These are phyloP conservation scores for Pogona vitticeps DNA, from an alignment of 2,113 vertebrate species.

Conservation along the genomic window DNA sequence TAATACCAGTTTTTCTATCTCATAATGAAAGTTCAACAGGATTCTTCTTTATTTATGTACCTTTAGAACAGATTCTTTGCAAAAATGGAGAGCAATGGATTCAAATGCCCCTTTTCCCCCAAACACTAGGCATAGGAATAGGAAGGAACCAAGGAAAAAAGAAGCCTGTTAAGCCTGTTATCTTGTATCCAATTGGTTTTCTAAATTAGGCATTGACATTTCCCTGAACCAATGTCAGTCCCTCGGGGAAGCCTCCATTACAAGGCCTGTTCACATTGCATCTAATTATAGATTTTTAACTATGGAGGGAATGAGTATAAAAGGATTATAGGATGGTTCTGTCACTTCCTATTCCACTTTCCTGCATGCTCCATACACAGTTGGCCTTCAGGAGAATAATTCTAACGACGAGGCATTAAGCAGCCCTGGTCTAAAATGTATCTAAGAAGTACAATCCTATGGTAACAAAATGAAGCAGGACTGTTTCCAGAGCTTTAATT, in stretches of 20 bases:
- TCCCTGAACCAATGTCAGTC: slow-evolving; percentile 37
- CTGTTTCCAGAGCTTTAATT: background rate
- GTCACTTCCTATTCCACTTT: background rate
- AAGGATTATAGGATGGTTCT: background rate
- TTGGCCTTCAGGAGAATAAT: background rate
- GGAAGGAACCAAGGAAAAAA: background rate
- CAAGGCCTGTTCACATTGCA: slow-evolving; percentile 14
- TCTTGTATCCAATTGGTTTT: slow-evolving; percentile 29
- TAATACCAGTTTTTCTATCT: background rate
- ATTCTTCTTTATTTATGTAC: background rate
- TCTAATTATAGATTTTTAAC: slow-evolving; percentile 30
- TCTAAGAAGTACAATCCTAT: background rate
- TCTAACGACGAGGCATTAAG: background rate
- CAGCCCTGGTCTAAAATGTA: background rate
- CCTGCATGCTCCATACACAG: background rate
- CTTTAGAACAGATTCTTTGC: background rate
- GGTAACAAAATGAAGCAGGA: background rate
- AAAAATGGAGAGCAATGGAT: background rate
- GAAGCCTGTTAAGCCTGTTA: background rate
- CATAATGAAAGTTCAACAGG: background rate
- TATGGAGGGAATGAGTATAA: slow-evolving; percentile 4
- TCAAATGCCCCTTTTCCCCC: background rate
- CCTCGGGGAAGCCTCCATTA: slow-evolving; percentile 24
- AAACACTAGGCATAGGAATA: background rate
- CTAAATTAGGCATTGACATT: slow-evolving; percentile 60